Conservation (phyloP, 2,113 vertebrate genomes). For the Agelaius tricolor region DNA sequence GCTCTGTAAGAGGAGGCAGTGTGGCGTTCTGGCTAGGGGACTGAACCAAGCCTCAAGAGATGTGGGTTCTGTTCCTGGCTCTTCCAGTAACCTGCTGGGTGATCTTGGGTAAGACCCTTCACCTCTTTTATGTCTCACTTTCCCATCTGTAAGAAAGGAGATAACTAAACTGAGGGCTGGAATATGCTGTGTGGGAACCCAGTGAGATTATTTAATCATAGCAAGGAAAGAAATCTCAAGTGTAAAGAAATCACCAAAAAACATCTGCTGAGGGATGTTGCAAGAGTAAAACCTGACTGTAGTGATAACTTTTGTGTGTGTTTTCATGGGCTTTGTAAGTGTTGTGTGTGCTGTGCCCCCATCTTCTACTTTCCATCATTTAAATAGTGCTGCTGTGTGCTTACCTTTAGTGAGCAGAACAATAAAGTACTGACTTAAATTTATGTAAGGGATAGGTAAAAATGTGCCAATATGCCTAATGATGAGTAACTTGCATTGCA, state of each 20-base stretch:
- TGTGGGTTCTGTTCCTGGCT: slow-evolving; percentile 39
- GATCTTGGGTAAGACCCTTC: slow-evolving; percentile 44
- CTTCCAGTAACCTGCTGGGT: slow-evolving; percentile 60
- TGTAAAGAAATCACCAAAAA: neutral
- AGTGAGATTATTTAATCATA: neutral
- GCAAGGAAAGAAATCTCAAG: neutral
- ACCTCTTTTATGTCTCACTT: slow-evolving; percentile 45
- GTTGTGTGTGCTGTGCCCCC: neutral
- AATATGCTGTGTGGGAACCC: neutral
- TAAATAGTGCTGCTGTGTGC: neutral
- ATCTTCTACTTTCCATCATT: neutral
- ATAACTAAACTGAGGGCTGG: neutral
- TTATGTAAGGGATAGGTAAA: neutral
- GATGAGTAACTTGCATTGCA: neutral
- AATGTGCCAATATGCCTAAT: neutral
- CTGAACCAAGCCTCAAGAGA: slow-evolving; percentile 56
- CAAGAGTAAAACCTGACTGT: neutral
- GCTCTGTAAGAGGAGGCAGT: slow-evolving; percentile 60
- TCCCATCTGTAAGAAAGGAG: slow-evolving; percentile 32
- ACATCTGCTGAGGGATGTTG: neutral
- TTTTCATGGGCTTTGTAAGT: neutral
- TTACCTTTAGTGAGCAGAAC: neutral
- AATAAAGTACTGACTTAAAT: neutral
- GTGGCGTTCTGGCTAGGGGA: slow-evolving; percentile 55
- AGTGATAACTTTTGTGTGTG: neutral